Evolutionary conservation across 2,797 vertebrate genomes (phyloP).

Genomic region (Meriones psammophilus): DNA sequence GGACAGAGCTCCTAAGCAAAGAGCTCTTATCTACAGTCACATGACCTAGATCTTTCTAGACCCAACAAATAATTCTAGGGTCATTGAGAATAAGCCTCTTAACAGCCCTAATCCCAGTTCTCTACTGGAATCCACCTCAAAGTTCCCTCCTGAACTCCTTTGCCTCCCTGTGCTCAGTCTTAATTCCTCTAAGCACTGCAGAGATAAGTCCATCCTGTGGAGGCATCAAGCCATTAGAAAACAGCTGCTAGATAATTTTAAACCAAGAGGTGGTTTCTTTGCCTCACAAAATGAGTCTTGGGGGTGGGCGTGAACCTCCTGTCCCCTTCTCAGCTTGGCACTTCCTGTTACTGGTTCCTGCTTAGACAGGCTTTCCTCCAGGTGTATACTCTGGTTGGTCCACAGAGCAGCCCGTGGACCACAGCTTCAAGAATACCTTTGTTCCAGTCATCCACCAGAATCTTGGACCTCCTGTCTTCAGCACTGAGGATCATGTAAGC

Average conservation of each 20-base stretch:
- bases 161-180: background rate
- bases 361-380: background rate
- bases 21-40: accelerated
- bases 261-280: background rate
- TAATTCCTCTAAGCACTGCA: background rate
- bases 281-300: background rate
- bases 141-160: background rate
- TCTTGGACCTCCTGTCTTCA: background rate
- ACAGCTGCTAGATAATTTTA: background rate
- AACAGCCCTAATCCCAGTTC: background rate
- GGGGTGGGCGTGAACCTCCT: background rate
- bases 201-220: background rate
- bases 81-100: background rate
- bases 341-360: background rate
- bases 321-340: background rate
- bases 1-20: background rate
- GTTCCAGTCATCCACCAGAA: background rate
- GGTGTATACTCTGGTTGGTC: background rate
- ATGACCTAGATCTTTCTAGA: background rate
- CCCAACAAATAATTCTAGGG: background rate
- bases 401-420: background rate
- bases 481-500: background rate
- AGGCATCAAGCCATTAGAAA: background rate
- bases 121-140: background rate
- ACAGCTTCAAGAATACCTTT: background rate